Evolutionary conservation across 2,888 invertebrate genomes (phyloP), one percentile per base, ranked within the genome.

Genomic region (Monoplex corrugatus): DNA sequence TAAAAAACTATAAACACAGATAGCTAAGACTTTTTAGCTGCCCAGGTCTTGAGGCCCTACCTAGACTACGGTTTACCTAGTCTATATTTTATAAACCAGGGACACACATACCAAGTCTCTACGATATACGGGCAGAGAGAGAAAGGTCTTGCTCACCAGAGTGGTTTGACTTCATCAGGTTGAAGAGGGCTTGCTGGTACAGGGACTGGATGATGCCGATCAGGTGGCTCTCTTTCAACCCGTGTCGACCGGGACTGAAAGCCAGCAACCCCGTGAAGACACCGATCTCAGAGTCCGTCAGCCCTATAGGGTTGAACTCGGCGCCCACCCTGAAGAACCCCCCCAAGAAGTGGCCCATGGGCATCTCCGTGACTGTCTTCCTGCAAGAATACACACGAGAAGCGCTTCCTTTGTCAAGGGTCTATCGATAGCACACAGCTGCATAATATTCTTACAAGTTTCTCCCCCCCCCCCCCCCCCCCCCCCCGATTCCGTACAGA

Each of bases 241-340:
- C 94, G 28, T 92, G 90, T 16, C 95, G 93, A 86, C 94, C 95
- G 92, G 96, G 95, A 91, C 94, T 94, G 83, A 96, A 94, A 32
- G 96, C 94, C 44, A 96, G 93, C 28, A 94, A 88, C 35, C 95
- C 95, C 28, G 95, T 94, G 89, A 95, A 95, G n/a, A 96, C 90
- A 6, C 95, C 96, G 44, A 94, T 93, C 91, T 96, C 96, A 32
- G 92, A 91, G 94, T 95, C 95, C 89, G 92, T 92, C 86, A 95
- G 85, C 23, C 93, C 87, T 86, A 94, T 93, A 8, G 92, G 92
- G 91, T 94, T 93, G 90, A 95, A 94, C n/a, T 92, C 93, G 35
- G 93, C 93, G 16, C 94, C 98, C 92, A 98, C 96, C 94, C 98
- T 98, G 91, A 96, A 96, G 91, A 95, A 95, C 90, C 95, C 95